Base-by-base conservation (phyloP, 2,113 vertebrate genomes). In the Cebus imitator region DNA sequence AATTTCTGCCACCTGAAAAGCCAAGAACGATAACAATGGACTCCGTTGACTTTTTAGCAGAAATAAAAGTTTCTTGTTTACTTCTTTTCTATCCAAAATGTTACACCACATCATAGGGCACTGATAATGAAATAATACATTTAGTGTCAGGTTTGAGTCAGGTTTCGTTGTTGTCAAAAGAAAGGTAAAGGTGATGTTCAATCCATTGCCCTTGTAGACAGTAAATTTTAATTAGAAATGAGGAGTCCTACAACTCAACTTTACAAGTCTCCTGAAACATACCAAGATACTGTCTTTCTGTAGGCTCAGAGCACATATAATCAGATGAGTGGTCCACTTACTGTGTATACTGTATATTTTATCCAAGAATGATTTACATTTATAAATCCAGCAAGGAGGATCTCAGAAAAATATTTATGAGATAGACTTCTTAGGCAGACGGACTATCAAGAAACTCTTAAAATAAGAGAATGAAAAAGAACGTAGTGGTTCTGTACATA, bases 251-350 rank as follows among this genome's bases (percentile, higher is more conserved):
- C 50, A 97, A 95, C 79, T 98, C 97, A 97, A 96, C 97, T 96
- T 91, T 93, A 95, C 90, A 72, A 85, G 88, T 97, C 88, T 94
- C 86, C 93, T 95, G 97, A 86, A 96, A 92, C 96, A 94, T 52
- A 97, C 93, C 97, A 98, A 98, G 96, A 75, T 96, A 87, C 94
- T 96, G 83, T 96, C 95, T 94, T 92, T 87, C 97, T 93, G 81
- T 94, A 81, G 97, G 98, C 43, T 73, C 8, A 4, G 45, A 45
- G 48, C 12, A 95, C 83, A 94, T 50, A 21, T 93, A 97, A 95
- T 95, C 90, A 92, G 87, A 94, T 7, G 32, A 90, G 81, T 97
- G 96, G 96, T 86, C 95, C 94, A 58, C 96, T 98, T 97, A 91
- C 78, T 96, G 95, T 92, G 93, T 95, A 43, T 92, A 97, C 83